Conservation (phyloP, 2,797 vertebrate species). For the Fundulus diaphanus region DNA sequence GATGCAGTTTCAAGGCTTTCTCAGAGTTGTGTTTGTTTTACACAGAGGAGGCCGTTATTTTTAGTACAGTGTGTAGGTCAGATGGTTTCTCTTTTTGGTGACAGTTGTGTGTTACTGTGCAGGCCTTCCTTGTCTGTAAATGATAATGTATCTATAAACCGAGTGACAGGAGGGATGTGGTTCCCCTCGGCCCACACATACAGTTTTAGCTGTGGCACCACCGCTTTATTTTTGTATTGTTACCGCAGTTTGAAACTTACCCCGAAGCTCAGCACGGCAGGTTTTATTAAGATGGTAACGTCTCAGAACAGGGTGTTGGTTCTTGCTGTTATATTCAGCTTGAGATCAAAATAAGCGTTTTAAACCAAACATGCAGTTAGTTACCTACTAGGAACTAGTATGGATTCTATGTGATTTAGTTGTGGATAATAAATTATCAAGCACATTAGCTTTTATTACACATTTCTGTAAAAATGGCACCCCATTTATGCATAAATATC, state of each 20-base stretch:
- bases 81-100: constrained; percentile 22
- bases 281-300: constrained; percentile 2
- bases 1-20: neutral
- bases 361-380: neutral
- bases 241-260: neutral
- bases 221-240: neutral
- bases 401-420: neutral
- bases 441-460: neutral
- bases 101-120: constrained; percentile 6
- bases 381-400: neutral
- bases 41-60: constrained; percentile 1
- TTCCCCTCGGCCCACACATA: constrained; percentile 47
- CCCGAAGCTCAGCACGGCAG: neutral
- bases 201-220: constrained; percentile 17
- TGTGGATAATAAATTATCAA: neutral
- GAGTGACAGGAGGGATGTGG: constrained; percentile 16
- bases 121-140: constrained; percentile 19
- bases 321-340: neutral
- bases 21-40: neutral
- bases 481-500: neutral
- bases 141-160: constrained; percentile 45
- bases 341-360: constrained; percentile 4
- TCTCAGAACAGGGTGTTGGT: neutral
- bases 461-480: neutral
- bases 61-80: neutral